Percentiles rank a stretch among this genome's conserved stretches.
Conservation (phyloP, 2,113 vertebrate genomes). For the Aix galericulata region DNA sequence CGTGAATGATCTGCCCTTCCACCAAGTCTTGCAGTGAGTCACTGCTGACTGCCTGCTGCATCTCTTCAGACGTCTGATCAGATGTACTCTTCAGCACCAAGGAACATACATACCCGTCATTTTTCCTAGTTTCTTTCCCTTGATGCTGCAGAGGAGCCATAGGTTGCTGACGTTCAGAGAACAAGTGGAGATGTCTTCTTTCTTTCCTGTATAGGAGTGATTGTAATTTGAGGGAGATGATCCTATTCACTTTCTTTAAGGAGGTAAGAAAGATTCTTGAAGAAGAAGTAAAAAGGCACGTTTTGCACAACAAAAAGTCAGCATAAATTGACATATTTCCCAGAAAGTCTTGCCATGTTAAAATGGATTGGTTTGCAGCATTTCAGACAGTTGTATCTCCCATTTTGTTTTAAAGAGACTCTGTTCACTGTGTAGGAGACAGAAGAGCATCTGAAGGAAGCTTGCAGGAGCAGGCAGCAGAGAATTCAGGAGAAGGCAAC, state of each 20-base stretch:
- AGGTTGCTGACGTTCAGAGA: background rate
- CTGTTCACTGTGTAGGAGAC: background rate
- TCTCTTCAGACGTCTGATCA: background rate
- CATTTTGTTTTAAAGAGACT: background rate
- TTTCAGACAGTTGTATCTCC: background rate
- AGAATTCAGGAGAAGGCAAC: rapidly evolving
- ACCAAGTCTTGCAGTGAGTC: background rate
- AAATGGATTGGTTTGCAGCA: background rate
- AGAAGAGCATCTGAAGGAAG: background rate
- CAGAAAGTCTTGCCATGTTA: background rate
- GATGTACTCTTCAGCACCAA: background rate
- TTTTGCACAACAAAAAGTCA: slow-evolving; percentile 11
- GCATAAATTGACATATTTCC: slow-evolving; percentile 12
- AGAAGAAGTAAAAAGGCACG: background rate
- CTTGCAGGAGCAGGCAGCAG: background rate
- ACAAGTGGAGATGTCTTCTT: background rate
- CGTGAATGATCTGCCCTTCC: background rate
- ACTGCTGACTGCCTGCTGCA: background rate
- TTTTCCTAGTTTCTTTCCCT: background rate
- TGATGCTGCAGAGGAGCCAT: background rate
- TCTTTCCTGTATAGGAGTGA: slow-evolving; percentile 1
- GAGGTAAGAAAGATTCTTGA: background rate
- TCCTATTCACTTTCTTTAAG: slow-evolving; percentile 34
- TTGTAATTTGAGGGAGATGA: slow-evolving; percentile 42
- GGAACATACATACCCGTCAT: background rate